Base-by-base conservation (phyloP, 2,888 invertebrate genomes). In the Drosophila algonquin region DNA sequence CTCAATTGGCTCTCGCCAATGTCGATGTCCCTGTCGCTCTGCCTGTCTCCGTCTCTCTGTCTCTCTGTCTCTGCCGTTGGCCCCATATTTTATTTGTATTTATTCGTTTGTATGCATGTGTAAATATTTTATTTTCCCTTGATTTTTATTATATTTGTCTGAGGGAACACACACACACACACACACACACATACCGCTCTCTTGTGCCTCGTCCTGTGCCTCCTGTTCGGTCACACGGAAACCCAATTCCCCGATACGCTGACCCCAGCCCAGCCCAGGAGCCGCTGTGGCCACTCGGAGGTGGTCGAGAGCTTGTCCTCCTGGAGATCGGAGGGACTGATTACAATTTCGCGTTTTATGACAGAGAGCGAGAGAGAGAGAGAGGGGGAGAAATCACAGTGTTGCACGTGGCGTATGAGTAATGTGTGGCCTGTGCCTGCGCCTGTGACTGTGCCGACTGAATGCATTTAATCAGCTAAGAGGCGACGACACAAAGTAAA, bases 111-210 rank as follows among this genome's bases (percentile, higher is more conserved):
- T 71, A 45, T 63, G 80, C 73, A 69, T 83, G 82, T 84, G 82
- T 84, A 87, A 87, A 87, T 87, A 83, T 83, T 84, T 81, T 72
- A 87, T 87, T 84, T 77, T 79, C 73, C 79, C 81, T 81, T 84
- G 79, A 84, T 81, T 83, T 83, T 83, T 87, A 83, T 87, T 79
- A 87, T 84, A 74, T 83, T 87, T 87, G 73, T 62, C 59, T 57
- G 67, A 58, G 54, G 63, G 70, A 45, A 58, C 35, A 27, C 53
- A 40, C 40, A 40, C 10, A 32, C 32, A 10, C 9, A 5, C 3
- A 3, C 3, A 12, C 24, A 12, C 24, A 24, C 24, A 24, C 24
- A 24, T 4, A 14, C 47, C 45, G 24, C 24, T 24, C 24, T 27
- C 45, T 35, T 12, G 58, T 44, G 50, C 18, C 54, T 50, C 46